Conservation (phyloP, 2,888 invertebrate species). For the Mantis religiosa region DNA sequence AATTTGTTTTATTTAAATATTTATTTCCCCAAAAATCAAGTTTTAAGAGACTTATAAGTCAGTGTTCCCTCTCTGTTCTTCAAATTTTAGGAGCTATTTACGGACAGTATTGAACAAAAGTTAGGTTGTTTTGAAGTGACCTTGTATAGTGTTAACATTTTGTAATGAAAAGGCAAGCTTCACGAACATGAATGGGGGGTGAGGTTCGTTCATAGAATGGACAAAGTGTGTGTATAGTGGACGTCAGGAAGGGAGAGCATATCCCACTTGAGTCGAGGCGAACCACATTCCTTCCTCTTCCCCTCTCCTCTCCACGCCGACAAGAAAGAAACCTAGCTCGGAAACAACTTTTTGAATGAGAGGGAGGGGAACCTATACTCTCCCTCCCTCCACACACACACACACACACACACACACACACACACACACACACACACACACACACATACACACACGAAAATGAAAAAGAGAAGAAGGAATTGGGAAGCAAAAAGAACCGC, state of each 20-base stretch:
- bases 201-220: background rate
- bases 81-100: too few relatives aligned
- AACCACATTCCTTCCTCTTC: slow-evolving; percentile 28
- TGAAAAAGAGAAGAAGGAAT: background rate
- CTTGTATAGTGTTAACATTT: background rate
- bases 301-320: background rate
- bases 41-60: too few relatives aligned
- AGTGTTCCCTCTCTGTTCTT: too few relatives aligned
- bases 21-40: too few relatives aligned
- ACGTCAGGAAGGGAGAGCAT: slow-evolving; percentile 4
- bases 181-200: background rate
- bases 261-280: slow-evolving; percentile 27
- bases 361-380: background rate
- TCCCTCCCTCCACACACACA: too few relatives aligned
- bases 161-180: background rate
- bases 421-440: background rate
- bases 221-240: background rate
- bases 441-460: background rate
- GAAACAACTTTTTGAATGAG: background rate
- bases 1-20: too few relatives aligned
- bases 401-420: background rate
- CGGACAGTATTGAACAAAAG: too few relatives aligned
- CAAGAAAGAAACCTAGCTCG: background rate
- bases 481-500: background rate
- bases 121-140: too few relatives aligned